Percentiles rank a stretch among this genome's conserved stretches.
These are phyloP conservation scores for Plotosus lineatus DNA, from an alignment of 2,113 vertebrate genomes.

Conservation along the genomic window DNA sequence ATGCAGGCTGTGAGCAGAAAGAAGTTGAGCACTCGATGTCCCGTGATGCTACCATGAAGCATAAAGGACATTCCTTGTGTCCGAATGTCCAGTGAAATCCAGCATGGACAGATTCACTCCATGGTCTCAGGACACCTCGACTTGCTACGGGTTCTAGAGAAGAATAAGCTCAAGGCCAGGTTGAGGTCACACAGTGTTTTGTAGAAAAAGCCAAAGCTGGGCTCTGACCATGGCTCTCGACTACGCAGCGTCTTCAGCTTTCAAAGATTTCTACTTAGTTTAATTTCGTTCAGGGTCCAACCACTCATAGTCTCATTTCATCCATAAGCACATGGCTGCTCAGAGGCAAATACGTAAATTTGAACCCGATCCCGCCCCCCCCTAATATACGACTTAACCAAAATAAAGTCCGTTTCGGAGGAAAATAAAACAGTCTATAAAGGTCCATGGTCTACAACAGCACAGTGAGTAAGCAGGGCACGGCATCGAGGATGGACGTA, in stretches of 20 bases:
- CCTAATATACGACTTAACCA: constrained; percentile 45
- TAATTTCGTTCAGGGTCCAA: constrained; percentile 5
- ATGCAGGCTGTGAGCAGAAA: constrained; percentile 35
- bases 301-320: constrained; percentile 39
- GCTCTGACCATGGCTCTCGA: constrained; percentile 56
- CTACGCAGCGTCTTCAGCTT: constrained; percentile 57
- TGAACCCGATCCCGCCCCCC: constrained; percentile 4
- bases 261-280: constrained; percentile 48
- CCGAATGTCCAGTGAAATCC: constrained; percentile 25
- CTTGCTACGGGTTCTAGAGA: constrained; percentile 63
- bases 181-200: constrained; percentile 70
- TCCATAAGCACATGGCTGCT: constrained; percentile 37
- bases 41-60: constrained; percentile 45
- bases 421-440: constrained; percentile 59
- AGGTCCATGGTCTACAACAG: constrained; percentile 66
- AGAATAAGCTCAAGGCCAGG: constrained; percentile 52
- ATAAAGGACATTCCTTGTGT: constrained; percentile 43
- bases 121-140: constrained; percentile 16
- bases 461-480: constrained; percentile 68
- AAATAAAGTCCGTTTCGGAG: constrained; percentile 63
- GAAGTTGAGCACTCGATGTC: constrained; percentile 14
- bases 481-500: constrained; percentile 59
- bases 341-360: constrained; percentile 44
- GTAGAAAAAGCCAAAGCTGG: constrained; percentile 55
- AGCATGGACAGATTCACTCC: not conserved